Conservation (phyloP, 30 jellyfish, hydroid and myxozoan species). For the Turritopsis rubra region DNA sequence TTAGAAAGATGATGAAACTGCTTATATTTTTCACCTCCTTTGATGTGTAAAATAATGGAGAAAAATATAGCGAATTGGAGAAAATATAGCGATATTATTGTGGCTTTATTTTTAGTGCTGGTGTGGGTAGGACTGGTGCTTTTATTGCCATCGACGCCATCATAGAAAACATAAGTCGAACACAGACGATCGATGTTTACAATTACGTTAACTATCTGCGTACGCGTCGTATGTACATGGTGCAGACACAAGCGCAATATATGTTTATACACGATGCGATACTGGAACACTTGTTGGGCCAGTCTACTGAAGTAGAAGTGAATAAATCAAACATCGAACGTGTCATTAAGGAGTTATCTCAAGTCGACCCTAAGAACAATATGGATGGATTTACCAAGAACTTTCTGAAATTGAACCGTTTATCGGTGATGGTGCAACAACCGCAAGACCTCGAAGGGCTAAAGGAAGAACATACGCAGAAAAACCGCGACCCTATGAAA, state of each 20-base stretch:
- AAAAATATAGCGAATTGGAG: too few species aligned
- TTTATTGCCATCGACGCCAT: conserved; percentile 69
- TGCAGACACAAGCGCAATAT: conserved; percentile 59
- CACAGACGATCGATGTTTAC: conserved; percentile 53
- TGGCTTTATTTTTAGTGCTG: conserved; percentile 47
- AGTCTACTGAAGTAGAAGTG: conserved; percentile 25
- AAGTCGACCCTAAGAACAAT: conserved; percentile 52
- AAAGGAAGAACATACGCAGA: conserved; percentile 47
- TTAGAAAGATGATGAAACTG: too few species aligned
- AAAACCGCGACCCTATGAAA: conserved; percentile 67
- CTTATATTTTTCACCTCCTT: too few species aligned
- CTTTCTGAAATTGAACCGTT: conserved; percentile 38
- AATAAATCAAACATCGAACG: conserved; percentile 42
- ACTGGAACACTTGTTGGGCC: not conserved
- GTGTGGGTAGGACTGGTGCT: conserved; percentile 75
- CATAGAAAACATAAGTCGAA: conserved; percentile 37
- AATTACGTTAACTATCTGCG: conserved; percentile 64
- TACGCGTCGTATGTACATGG: conserved; percentile 44
- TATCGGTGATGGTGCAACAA: conserved; percentile 21
- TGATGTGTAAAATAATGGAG: too few species aligned
- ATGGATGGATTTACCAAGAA: conserved; percentile 48
- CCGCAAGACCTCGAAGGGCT: conserved; percentile 40
- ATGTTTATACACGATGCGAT: conserved; percentile 64
- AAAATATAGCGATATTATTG: too few species aligned
- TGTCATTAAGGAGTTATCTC: conserved; percentile 20